Evolutionary conservation across 2,113 vertebrate species (phyloP), one percentile per base, ranked within the genome.

Genomic region (Prunella fulvescens): DNA sequence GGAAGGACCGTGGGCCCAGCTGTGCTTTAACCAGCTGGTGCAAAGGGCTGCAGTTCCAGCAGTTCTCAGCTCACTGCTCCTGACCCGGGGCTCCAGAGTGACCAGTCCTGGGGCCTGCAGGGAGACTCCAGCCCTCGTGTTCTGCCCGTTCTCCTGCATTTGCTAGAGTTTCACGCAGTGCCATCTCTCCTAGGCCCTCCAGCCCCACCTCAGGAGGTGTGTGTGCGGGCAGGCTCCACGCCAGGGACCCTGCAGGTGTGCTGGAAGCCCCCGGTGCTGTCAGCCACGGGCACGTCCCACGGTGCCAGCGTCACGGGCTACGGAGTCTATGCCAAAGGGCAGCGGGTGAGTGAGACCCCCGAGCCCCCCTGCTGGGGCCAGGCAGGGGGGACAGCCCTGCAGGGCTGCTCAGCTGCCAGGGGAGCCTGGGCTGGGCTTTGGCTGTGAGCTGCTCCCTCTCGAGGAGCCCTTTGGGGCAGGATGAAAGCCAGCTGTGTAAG

Each of bases 271-370:
- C 99, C 99, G 0, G 57, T 82, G 5, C 98, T 99, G 96, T 98
- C 98, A 2, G 92, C 98, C 35, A 96, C 98, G 4, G 99, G 99
- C 81, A 98, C 99, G n/a, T 99, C 99, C 72, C 99, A 99, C 2
- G 99, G 99, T 3, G 99, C 99, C 90, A 98, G 40, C 3, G 99
- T 99, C 45, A 99, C 99, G 1, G 99, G 99, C 90, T 99, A 99
- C 3, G 98, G 98, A 9, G 99, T 99, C 73, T 99, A 99, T 51
- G 99, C 98, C 60, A 99, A 98, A 95, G 99, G 99, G 91, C 99
- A 99, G 96, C 98, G 98, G 99, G 99, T 99, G 95, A 97, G 98
- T 37, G 37, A 37, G 37, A 37, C 37, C 37, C 37, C 37, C 37
- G 37, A 37, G 37, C 37, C 37, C 37, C 37, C 9, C 37, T 37